Conservation (phyloP, 2,113 vertebrate species). For the Oreamnos americanus region DNA sequence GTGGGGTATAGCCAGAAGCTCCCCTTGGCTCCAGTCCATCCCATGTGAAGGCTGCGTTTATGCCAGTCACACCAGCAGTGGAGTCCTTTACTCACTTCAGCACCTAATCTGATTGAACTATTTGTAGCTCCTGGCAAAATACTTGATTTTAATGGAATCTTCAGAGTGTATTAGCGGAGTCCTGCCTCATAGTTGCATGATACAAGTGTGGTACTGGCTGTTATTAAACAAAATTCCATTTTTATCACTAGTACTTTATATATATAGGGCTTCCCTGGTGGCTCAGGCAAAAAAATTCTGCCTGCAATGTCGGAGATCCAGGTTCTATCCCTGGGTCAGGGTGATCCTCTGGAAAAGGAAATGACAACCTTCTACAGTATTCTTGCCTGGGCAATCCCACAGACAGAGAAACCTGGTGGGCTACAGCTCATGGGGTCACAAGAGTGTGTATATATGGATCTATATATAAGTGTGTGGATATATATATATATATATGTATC, state of each 20-base stretch:
- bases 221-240: neutral
- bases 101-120: neutral
- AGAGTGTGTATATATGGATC: neutral
- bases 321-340: neutral
- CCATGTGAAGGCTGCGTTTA: neutral
- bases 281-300: neutral
- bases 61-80: neutral
- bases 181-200: neutral
- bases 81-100: neutral
- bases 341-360: neutral
- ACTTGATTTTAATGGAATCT: neutral
- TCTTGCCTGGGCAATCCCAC: neutral
- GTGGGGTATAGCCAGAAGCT: neutral
- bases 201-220: neutral
- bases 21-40: accelerated
- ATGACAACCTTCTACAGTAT: neutral
- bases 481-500: neutral
- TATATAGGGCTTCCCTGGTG: neutral
- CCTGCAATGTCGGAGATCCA: neutral
- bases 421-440: neutral
- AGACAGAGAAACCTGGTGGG: neutral
- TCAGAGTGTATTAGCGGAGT: neutral
- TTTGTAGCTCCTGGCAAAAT: neutral
- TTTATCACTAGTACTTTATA: neutral
- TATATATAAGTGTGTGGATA: neutral